phyloP scores from a whole-genome alignment of 1,140 invertebrate species.

The Drosophila orena region DNA sequence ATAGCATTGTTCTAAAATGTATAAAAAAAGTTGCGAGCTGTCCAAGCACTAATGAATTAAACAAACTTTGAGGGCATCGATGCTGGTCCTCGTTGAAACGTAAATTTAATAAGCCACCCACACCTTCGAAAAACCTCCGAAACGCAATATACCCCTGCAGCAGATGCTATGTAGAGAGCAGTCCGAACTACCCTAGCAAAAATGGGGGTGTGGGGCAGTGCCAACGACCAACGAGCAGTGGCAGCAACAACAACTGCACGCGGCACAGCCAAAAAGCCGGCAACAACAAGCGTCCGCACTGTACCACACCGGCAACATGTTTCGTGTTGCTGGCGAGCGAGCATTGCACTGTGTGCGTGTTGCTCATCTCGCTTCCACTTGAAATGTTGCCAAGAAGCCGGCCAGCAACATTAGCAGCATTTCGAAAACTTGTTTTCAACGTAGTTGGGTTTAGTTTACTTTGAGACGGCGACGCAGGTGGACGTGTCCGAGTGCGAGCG shows the following conservation, averaged over 20 bases:
- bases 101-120: slow-evolving; percentile 27
- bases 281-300: slow-evolving; percentile 59
- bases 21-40: neutral
- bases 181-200: slow-evolving; percentile 61
- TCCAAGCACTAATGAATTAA: slow-evolving; percentile 34
- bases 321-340: slow-evolving; percentile 4
- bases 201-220: slow-evolving; percentile 22
- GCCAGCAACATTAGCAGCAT: slow-evolving; percentile 29
- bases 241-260: slow-evolving; percentile 27
- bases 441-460: slow-evolving; percentile 80
- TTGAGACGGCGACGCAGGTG: slow-evolving; percentile 76
- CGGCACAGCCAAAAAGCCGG: slow-evolving; percentile 67
- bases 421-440: slow-evolving; percentile 78
- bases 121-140: neutral
- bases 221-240: slow-evolving; percentile 53
- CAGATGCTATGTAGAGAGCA: slow-evolving; percentile 17
- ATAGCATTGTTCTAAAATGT: neutral
- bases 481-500: slow-evolving; percentile 57
- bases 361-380: slow-evolving; percentile 60
- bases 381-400: slow-evolving; percentile 51
- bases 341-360: slow-evolving; percentile 48
- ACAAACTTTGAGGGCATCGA: slow-evolving; percentile 26
- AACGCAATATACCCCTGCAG: slow-evolving; percentile 29
- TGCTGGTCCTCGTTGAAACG: slow-evolving; percentile 7
- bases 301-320: slow-evolving; percentile 12